Evolutionary conservation across 2,113 vertebrate species (phyloP).

Genomic region (Entelurus aequoreus): DNA sequence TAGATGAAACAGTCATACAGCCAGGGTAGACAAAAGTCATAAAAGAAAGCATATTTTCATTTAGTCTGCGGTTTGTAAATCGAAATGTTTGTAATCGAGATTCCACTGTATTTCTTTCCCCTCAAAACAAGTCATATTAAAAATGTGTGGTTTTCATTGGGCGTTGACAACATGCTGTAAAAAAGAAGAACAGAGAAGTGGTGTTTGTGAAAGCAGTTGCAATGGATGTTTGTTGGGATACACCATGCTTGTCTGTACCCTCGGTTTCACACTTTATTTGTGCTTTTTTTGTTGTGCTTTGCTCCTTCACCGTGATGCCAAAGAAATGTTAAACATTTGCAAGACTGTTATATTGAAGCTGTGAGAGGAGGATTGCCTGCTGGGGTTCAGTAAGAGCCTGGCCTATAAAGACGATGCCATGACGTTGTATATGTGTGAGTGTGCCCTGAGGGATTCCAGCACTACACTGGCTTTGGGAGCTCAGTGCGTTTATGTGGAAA

Average conservation of each 20-base stretch:
- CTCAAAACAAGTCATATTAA: too few species aligned
- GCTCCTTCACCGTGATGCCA: background rate
- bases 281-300: background rate
- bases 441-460: constrained; percentile 44
- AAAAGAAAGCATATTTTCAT: too few species aligned
- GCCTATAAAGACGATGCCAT: constrained; percentile 19
- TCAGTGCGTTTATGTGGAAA: constrained; percentile 60
- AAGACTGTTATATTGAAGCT: constrained; percentile 14
- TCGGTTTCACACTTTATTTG: background rate
- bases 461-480: constrained; percentile 43
- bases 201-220: too few species aligned
- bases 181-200: too few species aligned
- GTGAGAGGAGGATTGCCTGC: constrained; percentile 22
- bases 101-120: too few species aligned
- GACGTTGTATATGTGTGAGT: constrained; percentile 10
- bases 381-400: constrained; percentile 2
- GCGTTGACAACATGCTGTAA: too few species aligned
- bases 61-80: too few species aligned
- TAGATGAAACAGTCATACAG: too few species aligned
- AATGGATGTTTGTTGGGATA: background rate
- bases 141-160: too few species aligned
- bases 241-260: background rate
- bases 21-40: too few species aligned
- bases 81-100: too few species aligned
- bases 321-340: background rate